These are phyloP conservation scores for Platysternon megacephalum DNA, from an alignment of 2,113 vertebrate species.

Conservation along the genomic window DNA sequence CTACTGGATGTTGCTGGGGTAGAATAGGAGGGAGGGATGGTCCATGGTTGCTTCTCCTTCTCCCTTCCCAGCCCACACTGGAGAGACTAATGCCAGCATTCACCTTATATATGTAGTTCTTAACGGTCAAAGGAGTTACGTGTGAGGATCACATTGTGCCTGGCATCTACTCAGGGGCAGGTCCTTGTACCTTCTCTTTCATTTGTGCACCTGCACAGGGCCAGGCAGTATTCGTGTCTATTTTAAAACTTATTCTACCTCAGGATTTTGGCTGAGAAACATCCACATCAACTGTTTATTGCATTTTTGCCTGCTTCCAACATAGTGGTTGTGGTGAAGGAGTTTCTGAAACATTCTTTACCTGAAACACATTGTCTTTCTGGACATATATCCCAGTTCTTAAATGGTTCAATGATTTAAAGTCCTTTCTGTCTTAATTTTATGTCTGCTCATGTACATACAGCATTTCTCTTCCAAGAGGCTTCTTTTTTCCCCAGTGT, in stretches of 20 bases:
- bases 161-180: not conserved
- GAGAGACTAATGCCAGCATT: not conserved
- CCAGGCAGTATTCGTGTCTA: not conserved
- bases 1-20: not conserved
- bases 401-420: not conserved
- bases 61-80: not conserved
- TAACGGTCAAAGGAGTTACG: not conserved
- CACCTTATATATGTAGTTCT: not conserved
- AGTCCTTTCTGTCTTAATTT: not conserved
- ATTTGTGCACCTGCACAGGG: not conserved
- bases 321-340: not conserved
- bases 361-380: not conserved
- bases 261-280: conserved; percentile 1
- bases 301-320: not conserved
- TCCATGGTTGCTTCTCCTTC: accelerated
- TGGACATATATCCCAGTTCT: not conserved
- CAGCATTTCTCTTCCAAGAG: not conserved
- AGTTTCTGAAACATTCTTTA: not conserved
- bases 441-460: not conserved
- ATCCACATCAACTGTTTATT: not conserved
- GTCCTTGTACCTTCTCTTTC: not conserved
- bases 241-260: not conserved
- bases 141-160: accelerated
- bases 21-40: not conserved
- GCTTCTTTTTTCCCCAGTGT: not conserved